Conservation (phyloP, 2,797 vertebrate species). For the Melanogrammus aeglefinus region DNA sequence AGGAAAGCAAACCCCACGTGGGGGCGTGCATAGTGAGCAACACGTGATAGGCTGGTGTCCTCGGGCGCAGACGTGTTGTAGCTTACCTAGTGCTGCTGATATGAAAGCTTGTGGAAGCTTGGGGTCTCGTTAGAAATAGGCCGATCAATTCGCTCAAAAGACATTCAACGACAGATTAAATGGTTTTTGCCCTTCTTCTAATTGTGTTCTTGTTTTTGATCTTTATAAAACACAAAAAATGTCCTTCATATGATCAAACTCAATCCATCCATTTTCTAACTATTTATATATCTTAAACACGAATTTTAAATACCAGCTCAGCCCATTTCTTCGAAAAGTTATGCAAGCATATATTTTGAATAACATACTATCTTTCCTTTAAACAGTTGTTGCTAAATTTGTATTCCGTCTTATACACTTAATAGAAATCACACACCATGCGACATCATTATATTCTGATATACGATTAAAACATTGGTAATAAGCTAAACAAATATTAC, state of each 20-base stretch:
- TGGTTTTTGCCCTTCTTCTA: conserved; percentile 23
- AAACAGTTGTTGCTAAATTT: background rate
- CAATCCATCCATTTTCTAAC: background rate
- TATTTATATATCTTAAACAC: background rate
- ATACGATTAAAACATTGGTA: background rate
- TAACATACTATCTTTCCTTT: background rate
- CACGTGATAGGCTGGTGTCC: conserved; percentile 70
- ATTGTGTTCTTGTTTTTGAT: background rate
- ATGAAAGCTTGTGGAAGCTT: conserved; percentile 69
- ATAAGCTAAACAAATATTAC: conserved; percentile 44
- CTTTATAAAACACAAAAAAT: conserved; percentile 10
- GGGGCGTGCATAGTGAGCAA: conserved; percentile 52
- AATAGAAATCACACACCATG: background rate
- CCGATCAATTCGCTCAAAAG: conserved; percentile 66
- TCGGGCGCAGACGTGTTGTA: conserved; percentile 72
- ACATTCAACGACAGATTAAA: conserved; percentile 57
- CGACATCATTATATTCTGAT: background rate
- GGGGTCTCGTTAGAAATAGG: conserved; percentile 72
- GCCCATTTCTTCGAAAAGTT: background rate
- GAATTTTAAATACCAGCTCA: background rate
- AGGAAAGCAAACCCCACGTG: conserved; percentile 71
- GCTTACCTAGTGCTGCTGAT: conserved; percentile 65
- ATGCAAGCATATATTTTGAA: background rate
- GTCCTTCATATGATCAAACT: background rate
- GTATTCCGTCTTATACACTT: background rate